Base-by-base conservation (phyloP, 2,888 invertebrate genomes). In the Brachypterus glaber region DNA sequence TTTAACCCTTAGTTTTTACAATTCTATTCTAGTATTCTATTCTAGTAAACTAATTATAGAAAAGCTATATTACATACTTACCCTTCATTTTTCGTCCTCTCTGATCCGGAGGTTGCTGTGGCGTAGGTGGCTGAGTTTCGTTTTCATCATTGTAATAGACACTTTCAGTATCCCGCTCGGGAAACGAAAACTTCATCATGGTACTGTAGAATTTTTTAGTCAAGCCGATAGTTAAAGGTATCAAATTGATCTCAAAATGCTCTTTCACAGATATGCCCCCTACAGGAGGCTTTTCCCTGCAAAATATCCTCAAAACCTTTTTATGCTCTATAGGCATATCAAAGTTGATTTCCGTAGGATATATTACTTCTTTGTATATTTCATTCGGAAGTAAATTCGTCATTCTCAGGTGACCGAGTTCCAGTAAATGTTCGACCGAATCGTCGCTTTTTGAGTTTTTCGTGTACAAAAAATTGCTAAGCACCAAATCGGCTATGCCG, bases 191-290 rank as follows among this genome's bases (percentile, higher is more conserved):
- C 66, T 87, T 89, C 55, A 97, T 74, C 85, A 98, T 91, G 29
- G 91, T 93, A 62, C 89, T 89, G 71, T 90, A 98, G 69, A 96
- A 93, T 63, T 92, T 90, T 65, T 95, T 91, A 0, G 95, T 96
- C 37, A 96, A 70, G 48, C 85, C 79, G 57, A 90, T 89, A 1
- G 86, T 83, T 43, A 97, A 77, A 5, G 97, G 96, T 9, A 92
- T 90, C 29, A 97, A 85, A 68, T 96, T 96, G 47, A 97, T 92
- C 70, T 98, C 98, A 64, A 99, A 95, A 67, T 96, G 95, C 60
- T 98, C 97, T 63, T 97, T 98, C 9, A 98, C 92, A 0, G 93
- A 88, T 51, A 98, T 98, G 2, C 98, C 98, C n/a, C 95, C 96
- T 4, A 97, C 97, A 0, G 93, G 95, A 30, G 92, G 90, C 49